Evolutionary conservation across 1,140 invertebrate species (phyloP).

Genomic region (Apis florea): DNA sequence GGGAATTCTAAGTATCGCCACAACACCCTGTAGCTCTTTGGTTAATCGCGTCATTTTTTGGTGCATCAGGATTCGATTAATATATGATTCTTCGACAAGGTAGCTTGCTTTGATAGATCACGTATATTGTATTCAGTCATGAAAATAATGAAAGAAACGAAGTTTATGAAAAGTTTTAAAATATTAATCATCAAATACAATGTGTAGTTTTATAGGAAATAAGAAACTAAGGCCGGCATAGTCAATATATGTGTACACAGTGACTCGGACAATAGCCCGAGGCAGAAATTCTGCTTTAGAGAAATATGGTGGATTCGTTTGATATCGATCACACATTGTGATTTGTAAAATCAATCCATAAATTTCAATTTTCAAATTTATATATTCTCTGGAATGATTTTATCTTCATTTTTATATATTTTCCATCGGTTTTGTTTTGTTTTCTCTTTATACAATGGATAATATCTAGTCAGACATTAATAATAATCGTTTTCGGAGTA

Average conservation of each 20-base stretch:
- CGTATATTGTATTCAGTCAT: slow-evolving; percentile 1
- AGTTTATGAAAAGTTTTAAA: slow-evolving; percentile 19
- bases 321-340: background rate
- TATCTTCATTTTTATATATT: background rate
- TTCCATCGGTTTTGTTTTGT: background rate
- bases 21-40: slow-evolving; percentile 26
- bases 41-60: slow-evolving; percentile 46
- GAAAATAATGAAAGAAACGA: slow-evolving; percentile 5
- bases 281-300: slow-evolving; percentile 9
- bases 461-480: background rate
- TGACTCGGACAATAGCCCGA: slow-evolving; percentile 18
- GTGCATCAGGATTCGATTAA: slow-evolving; percentile 47
- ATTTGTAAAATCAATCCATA: background rate
- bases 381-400: background rate
- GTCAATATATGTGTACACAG: slow-evolving; percentile 4
- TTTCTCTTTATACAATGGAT: background rate
- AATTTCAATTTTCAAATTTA: background rate
- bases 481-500: background rate
- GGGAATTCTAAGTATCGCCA: slow-evolving; percentile 38
- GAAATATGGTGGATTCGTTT: slow-evolving; percentile 13
- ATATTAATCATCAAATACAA: slow-evolving; percentile 27
- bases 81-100: slow-evolving; percentile 25
- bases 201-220: slow-evolving; percentile 4
- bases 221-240: slow-evolving; percentile 37
- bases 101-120: background rate